Conservation (phyloP, 1,140 invertebrate genomes). For the Brachionus asplanchnoidis region DNA sequence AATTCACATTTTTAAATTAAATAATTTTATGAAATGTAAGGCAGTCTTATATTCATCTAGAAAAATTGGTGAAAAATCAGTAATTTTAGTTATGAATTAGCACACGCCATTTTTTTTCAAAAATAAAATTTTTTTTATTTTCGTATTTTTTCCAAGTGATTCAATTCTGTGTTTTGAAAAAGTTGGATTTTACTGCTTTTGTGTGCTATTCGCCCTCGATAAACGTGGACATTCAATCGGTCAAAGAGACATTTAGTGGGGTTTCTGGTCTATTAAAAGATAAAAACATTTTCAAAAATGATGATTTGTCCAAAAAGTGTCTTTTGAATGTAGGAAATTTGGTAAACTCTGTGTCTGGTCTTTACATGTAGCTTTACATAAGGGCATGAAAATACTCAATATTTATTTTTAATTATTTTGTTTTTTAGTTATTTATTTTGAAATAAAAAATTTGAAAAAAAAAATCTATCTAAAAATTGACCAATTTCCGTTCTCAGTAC, state of each 20-base stretch:
- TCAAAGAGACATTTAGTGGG: not conserved
- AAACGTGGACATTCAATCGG: slow-evolving; percentile 32
- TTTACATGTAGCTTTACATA: slow-evolving; percentile 8
- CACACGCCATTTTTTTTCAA: too few species aligned
- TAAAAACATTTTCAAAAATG: not conserved
- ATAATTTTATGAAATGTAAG: too few species aligned
- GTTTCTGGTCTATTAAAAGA: slow-evolving; percentile 5
- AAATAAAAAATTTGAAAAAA: slow-evolving; percentile 23
- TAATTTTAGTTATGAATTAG: too few species aligned
- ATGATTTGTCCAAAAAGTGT: slow-evolving; percentile 7
- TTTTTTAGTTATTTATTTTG: slow-evolving; percentile 22
- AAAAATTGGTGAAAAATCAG: too few species aligned
- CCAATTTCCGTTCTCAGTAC: slow-evolving; percentile 33
- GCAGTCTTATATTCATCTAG: too few species aligned
- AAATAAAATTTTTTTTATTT: not conserved
- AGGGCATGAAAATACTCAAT: not conserved
- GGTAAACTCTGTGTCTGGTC: not conserved
- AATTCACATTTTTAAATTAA: too few species aligned
- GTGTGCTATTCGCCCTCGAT: slow-evolving; percentile 10
- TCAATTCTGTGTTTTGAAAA: slow-evolving; percentile 39
- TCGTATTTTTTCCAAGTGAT: not conserved
- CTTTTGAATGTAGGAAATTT: not conserved
- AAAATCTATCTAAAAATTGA: slow-evolving; percentile 19
- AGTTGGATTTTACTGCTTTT: slow-evolving; percentile 9
- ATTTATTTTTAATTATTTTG: not conserved